Percentiles rank a stretch among this genome's conserved stretches.
Conservation (phyloP, 2,113 vertebrate species). For the Clinocottus analis region DNA sequence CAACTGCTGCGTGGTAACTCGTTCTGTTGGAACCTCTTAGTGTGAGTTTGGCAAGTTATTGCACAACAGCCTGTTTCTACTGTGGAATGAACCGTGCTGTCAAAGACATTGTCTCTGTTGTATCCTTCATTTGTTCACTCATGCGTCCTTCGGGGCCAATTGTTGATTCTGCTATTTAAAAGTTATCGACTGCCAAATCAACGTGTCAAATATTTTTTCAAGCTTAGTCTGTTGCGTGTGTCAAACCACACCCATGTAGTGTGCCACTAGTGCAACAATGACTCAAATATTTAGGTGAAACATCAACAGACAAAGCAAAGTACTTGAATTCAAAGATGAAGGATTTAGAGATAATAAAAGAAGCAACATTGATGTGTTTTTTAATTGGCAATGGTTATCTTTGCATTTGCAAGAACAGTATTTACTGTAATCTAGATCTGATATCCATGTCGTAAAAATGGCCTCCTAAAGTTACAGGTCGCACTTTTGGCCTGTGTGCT, state of each 20-base stretch:
- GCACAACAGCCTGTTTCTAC: background rate
- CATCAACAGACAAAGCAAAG: conserved; percentile 13
- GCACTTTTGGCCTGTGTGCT: background rate
- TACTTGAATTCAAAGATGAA: background rate
- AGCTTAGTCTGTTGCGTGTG: background rate
- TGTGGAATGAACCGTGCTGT: conserved; percentile 10
- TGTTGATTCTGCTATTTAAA: background rate
- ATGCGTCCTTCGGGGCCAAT: background rate
- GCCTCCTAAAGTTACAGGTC: background rate
- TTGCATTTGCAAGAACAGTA: background rate
- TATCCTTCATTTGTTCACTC: background rate
- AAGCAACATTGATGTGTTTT: background rate
- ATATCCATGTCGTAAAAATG: background rate
- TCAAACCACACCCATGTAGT: background rate
- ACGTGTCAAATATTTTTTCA: background rate
- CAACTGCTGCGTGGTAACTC: background rate
- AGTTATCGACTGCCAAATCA: background rate
- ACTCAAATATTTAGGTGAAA: background rate
- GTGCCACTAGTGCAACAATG: background rate
- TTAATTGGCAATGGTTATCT: background rate
- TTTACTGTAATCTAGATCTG: background rate
- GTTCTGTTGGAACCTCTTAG: background rate
- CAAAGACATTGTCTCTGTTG: background rate
- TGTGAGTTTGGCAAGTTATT: conserved; percentile 41
- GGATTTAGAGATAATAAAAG: conserved; percentile 10